Base-by-base conservation (phyloP, 1,140 invertebrate species). In the Drosophila bipectinata region DNA sequence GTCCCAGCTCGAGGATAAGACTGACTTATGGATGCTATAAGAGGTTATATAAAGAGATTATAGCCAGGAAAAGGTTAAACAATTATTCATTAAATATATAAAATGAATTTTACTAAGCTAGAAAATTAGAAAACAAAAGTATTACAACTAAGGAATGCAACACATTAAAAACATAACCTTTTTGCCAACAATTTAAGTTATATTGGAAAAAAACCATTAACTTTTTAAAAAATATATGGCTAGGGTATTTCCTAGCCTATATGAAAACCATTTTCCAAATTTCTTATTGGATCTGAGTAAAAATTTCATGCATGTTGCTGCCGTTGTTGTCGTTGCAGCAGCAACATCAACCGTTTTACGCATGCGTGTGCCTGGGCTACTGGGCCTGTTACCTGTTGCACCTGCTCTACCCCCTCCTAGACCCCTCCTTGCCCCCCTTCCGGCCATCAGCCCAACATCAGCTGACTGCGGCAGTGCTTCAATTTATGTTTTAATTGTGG, bases 401-500 rank as follows among this genome's bases (percentile, higher is more conserved):
- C 81, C 81, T 87, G 67, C 34, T 32, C 44, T 10, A 32, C 28
- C 39, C 32, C 57, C n/a, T 15, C 1, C 8, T 37, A 14, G 14
- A 15, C 12, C 2, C 14, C 14, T 28, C 59, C 32, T 47, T 24
- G 12, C 26, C 69, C 45, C 8, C 21, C 14, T 8, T 10, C 14
- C 24, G 39, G 5, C 32, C 15, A 21, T 21, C 41, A n/a, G 12
- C 49, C 37, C 48, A 18, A 18, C 51, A 28, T 21, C 66, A 69
- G 56, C 73, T 62, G 60, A 56, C 58, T 61, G 53, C 37, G 62
- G 68, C 79, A 72, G 41, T 69, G 75, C 83, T 79, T 82, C 75
- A 88, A 81, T 87, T 79, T 88, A 88, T 83, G 83, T 82, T 87
- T 88, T 87, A 88, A 87, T 88, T 87, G 83, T 87, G 75, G 59